These are phyloP conservation scores for Hirtodrosophila cameraria DNA, from an alignment of 2,888 invertebrate species.

Conservation along the genomic window DNA sequence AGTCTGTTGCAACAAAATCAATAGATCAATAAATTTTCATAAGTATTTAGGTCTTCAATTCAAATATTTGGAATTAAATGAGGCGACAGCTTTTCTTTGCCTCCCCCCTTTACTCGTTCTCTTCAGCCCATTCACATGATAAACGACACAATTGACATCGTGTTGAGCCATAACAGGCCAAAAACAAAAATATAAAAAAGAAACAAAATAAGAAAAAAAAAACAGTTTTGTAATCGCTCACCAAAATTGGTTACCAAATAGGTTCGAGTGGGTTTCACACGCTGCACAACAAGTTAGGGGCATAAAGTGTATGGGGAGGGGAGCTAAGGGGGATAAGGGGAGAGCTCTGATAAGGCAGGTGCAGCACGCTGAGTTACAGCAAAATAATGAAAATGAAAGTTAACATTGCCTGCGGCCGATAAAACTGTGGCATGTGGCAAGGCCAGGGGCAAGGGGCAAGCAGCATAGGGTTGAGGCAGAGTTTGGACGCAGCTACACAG, in stretches of 20 bases:
- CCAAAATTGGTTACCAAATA: slow-evolving; percentile 52
- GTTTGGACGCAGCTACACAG: no score
- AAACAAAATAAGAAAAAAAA: no score
- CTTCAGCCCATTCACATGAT: slow-evolving; percentile 20
- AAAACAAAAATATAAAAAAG: slow-evolving; percentile 13
- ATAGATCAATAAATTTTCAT: no score
- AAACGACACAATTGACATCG: slow-evolving; percentile 57
- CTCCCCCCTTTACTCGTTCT: not conserved
- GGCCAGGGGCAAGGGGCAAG: not conserved
- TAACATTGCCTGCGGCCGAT: slow-evolving; percentile 46
- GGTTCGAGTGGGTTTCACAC: slow-evolving; percentile 35
- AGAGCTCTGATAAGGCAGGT: slow-evolving; percentile 52
- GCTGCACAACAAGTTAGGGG: not conserved
- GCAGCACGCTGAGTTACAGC: slow-evolving; percentile 22
- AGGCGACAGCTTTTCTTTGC: not conserved
- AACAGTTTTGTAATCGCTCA: slow-evolving; percentile 51
- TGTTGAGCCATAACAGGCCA: slow-evolving; percentile 45
- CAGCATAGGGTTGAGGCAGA: not conserved
- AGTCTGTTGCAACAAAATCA: no score
- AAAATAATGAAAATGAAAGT: slow-evolving; percentile 53
- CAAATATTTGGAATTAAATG: no score
- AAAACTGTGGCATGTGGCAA: slow-evolving; percentile 36
- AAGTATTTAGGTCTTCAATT: no score
- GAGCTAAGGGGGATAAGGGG: not conserved
- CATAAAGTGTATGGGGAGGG: not conserved